A percentile compares a stretch with the other conserved stretches of the same genome.
These are phyloP conservation scores for Ptilonorhynchus violaceus DNA, from an alignment of 2,113 vertebrate species.

Conservation along the genomic window DNA sequence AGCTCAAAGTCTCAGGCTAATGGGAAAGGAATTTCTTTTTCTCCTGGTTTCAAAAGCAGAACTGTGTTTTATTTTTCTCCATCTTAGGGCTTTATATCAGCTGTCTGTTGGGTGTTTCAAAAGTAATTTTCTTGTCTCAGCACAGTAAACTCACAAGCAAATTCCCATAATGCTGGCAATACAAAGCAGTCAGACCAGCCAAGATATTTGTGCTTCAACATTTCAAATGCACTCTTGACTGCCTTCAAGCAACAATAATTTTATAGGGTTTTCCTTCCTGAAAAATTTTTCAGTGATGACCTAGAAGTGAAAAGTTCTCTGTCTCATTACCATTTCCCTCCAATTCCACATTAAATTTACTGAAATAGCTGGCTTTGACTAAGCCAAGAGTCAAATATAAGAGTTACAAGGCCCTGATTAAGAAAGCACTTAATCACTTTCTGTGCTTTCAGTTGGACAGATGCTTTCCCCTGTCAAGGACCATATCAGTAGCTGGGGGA, in stretches of 20 bases:
- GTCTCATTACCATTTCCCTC: conserved; percentile 27
- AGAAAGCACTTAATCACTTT: conserved; percentile 47
- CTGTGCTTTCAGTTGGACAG: conserved; percentile 18
- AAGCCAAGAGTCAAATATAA: conserved; percentile 6
- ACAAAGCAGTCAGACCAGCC: conserved; percentile 14
- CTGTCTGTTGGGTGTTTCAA: neutral
- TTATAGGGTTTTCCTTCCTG: conserved; percentile 24
- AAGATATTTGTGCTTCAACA: neutral
- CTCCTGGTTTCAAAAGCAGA: neutral
- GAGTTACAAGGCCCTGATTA: conserved; percentile 36
- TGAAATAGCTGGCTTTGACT: conserved; percentile 3
- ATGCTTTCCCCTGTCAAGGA: conserved; percentile 29
- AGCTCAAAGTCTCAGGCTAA: neutral
- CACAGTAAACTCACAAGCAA: conserved; percentile 7
- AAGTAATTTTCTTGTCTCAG: conserved; percentile 20
- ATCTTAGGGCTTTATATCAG: neutral
- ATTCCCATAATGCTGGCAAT: neutral
- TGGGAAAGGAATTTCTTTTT: neutral
- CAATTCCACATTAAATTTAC: neutral
- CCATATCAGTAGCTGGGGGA: conserved; percentile 49
- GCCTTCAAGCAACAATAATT: conserved; percentile 17
- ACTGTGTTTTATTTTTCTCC: neutral
- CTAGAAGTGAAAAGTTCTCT: conserved; percentile 27
- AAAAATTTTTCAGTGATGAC: conserved; percentile 29
- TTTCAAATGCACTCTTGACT: conserved; percentile 29